These are phyloP conservation scores for Drosophila pruinosa DNA, from an alignment of 1,140 invertebrate species.

Conservation along the genomic window DNA sequence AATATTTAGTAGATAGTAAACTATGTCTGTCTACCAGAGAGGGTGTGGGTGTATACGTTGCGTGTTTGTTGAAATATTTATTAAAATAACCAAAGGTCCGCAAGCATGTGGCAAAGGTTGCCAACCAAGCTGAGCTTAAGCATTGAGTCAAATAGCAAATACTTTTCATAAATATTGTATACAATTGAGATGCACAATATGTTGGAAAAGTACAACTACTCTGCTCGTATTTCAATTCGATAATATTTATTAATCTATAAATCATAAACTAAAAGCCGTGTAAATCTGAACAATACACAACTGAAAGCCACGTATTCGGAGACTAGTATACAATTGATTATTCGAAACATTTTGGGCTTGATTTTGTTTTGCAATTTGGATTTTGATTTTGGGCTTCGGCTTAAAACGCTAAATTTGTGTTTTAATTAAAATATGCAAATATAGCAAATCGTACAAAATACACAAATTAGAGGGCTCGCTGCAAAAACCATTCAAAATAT, in stretches of 20 bases:
- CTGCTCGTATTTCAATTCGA: not conserved
- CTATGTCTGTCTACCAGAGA: constrained; percentile 42
- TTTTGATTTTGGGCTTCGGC: constrained; percentile 25
- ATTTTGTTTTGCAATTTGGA: constrained; percentile 13
- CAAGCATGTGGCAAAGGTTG: constrained; percentile 25
- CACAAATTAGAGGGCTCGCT: constrained; percentile 21
- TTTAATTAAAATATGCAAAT: constrained; percentile 81
- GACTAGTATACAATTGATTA: not conserved
- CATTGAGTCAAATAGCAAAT: not conserved
- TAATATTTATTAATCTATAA: not conserved
- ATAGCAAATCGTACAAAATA: constrained; percentile 57
- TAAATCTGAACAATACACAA: not conserved
- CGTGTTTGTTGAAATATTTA: constrained; percentile 69
- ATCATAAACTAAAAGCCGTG: not conserved
- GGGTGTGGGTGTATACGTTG: constrained; percentile 10
- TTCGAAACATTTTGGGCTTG: not conserved
- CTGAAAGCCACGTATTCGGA: too few relatives aligned
- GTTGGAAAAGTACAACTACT: not conserved
- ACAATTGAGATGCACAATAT: too few relatives aligned
- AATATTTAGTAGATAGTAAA: constrained; percentile 79
- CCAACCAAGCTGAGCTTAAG: not conserved
- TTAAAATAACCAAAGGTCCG: constrained; percentile 66
- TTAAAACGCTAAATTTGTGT: constrained; percentile 63
- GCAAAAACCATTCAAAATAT: constrained; percentile 63
- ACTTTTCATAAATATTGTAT: not conserved